A percentile compares a stretch with the other conserved stretches of the same genome.
Evolutionary conservation across 2,797 vertebrate genomes (phyloP).

Genomic region (Trematomus bernacchii): DNA sequence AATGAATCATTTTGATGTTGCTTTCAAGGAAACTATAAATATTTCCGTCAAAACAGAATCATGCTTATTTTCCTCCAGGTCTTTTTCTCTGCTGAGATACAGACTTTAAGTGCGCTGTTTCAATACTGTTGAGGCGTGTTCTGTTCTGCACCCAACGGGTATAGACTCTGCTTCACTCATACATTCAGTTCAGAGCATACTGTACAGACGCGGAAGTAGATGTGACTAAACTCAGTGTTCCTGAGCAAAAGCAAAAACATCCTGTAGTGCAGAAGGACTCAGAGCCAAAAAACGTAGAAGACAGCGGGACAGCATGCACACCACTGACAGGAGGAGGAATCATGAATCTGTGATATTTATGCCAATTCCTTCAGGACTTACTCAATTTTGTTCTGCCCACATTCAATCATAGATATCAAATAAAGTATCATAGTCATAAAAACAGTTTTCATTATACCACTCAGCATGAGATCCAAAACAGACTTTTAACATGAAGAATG

Average conservation of each 20-base stretch:
- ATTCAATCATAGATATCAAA: constrained; percentile 7
- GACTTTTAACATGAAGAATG: constrained; percentile 3
- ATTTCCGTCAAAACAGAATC: background rate
- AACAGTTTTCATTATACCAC: background rate
- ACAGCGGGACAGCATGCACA: constrained; percentile 28
- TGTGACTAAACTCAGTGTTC: constrained; percentile 29
- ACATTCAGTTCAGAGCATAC: background rate
- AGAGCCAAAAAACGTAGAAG: constrained; percentile 35
- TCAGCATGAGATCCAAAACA: constrained; percentile 8
- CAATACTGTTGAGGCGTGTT: constrained; percentile 43
- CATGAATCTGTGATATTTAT: constrained; percentile 25
- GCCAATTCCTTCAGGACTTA: constrained; percentile 13
- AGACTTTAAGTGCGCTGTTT: constrained; percentile 1
- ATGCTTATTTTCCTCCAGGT: constrained; percentile 13
- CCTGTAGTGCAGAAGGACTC: constrained; percentile 14
- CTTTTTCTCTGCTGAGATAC: constrained; percentile 13
- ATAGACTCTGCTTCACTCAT: constrained; percentile 15
- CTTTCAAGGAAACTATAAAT: background rate
- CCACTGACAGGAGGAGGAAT: constrained; percentile 30
- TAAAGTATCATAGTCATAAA: constrained; percentile 7
- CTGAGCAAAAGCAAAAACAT: constrained; percentile 51
- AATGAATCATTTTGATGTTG: constrained; percentile 16
- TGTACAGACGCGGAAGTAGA: constrained; percentile 10
- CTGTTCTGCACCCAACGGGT: constrained; percentile 29
- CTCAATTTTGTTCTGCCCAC: constrained; percentile 20